Percentiles rank a stretch among this genome's conserved stretches.
These are phyloP conservation scores for Alloplasta piceator DNA, from an alignment of 2,888 invertebrate species.

Conservation along the genomic window DNA sequence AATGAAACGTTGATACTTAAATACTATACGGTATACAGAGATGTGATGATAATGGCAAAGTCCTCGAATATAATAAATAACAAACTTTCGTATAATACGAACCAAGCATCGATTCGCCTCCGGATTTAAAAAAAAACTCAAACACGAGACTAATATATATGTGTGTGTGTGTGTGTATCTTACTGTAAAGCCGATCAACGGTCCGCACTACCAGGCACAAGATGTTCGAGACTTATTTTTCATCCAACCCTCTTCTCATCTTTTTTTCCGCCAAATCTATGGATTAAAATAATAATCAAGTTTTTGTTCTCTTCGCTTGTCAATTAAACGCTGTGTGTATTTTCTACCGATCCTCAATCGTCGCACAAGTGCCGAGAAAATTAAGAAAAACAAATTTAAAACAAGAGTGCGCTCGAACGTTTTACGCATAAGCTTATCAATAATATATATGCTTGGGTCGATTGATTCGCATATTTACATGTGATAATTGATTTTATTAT, in stretches of 20 bases:
- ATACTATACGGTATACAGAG: constrained; percentile 53
- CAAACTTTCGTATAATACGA: background rate
- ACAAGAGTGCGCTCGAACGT: constrained; percentile 32
- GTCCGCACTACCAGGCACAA: constrained; percentile 47
- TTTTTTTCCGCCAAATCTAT: constrained; percentile 17
- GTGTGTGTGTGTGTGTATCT: constrained; percentile 1
- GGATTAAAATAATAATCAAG: constrained; percentile 41
- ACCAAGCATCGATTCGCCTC: constrained; percentile 59
- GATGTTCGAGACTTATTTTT: constrained; percentile 29
- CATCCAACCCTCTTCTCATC: background rate
- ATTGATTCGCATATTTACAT: constrained; percentile 69
- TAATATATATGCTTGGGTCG: constrained; percentile 75
- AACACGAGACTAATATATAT: constrained; percentile 23
- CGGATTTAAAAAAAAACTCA: constrained; percentile 36
- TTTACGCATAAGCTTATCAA: constrained; percentile 69
- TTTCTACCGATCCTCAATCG: constrained; percentile 29
- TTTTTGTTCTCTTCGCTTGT: constrained; percentile 1
- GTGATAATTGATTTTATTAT: constrained; percentile 64
- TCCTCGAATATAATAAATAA: constrained; percentile 37
- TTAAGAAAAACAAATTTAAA: constrained; percentile 11
- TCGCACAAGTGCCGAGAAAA: constrained; percentile 24
- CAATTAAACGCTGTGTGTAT: constrained; percentile 2
- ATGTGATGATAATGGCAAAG: constrained; percentile 60
- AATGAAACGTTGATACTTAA: constrained; percentile 61
- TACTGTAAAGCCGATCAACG: constrained; percentile 61